Conservation (phyloP, 2,888 invertebrate species). For the Tricholauxania praeusta region DNA sequence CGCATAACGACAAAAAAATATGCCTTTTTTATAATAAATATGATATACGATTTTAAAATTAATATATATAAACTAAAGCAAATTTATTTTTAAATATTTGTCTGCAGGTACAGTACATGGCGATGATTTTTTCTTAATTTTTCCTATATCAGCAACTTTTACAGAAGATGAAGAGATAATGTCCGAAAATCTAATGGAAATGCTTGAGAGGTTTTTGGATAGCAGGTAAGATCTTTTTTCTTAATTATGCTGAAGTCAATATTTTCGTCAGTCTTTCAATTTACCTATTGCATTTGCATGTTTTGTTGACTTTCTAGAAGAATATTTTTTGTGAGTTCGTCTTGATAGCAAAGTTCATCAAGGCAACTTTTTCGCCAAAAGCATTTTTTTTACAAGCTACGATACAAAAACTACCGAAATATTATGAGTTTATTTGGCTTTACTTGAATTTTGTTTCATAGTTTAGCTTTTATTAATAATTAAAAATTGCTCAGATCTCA, state of each 20-base stretch:
- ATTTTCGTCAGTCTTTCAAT: background rate
- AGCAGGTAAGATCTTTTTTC: constrained; percentile 29
- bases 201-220: constrained; percentile 54
- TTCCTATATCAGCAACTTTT: constrained; percentile 38
- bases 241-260: background rate
- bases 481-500: too few relatives aligned
- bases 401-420: too few relatives aligned
- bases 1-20: too few relatives aligned
- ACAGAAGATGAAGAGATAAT: constrained; percentile 47
- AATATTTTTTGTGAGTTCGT: background rate
- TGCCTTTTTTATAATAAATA: background rate
- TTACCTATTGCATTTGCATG: background rate
- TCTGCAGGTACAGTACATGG: constrained; percentile 56
- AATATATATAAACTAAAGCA: background rate
- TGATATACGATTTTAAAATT: background rate
- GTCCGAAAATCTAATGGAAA: constrained; percentile 52
- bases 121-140: constrained; percentile 57
- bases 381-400: too few relatives aligned
- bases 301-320: constrained; percentile 19
- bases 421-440: too few relatives aligned
- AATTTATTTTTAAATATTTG: background rate
- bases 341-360: too few relatives aligned
- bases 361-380: too few relatives aligned
- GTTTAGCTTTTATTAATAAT: too few relatives aligned
- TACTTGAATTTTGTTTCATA: too few relatives aligned